Base-by-base conservation (phyloP, 2,113 vertebrate genomes). In the Axis porcinus region DNA sequence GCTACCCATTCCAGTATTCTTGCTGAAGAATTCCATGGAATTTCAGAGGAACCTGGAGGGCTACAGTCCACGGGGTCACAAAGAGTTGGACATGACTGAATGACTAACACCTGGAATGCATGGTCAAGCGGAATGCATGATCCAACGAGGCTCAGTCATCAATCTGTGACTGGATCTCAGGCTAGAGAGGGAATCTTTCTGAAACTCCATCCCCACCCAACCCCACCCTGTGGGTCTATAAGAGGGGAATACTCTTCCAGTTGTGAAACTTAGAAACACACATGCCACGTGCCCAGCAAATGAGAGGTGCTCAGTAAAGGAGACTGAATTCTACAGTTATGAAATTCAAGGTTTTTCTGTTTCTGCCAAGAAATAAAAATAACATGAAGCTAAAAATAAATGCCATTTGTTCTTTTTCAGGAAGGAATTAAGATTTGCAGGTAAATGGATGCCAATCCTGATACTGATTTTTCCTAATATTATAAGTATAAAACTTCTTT, bases 361-460 rank as follows among this genome's bases (percentile, higher is more conserved):
- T 93, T 96, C 60, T 84, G 7, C 16, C 74, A 95, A 94, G 60
- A 64, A 83, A 83, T 36, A 57, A 13, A 94, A 84, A n/a, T 47
- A 83, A 57, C 36, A 64, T 13, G 27, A 81, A 96, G 43, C 58
- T 70, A 92, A 86, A 94, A 85, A 89, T 43, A 19, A 70, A 90
- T 70, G 28, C 43, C 82, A 5, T 58, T 93, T 84, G 54, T 50
- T 85, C 76, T 30, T 89, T 83, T 45, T 64, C 94, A 67, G 54
- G 43, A 84, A 90, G 27, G 11, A 89, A 91, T 87, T 52, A 78
- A 88, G 16, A 54, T 88, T 74, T 94, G 91, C 5, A 40, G 60
- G 7, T 85, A 88, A 47, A 2, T 19, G 11, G 45, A 74, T 55
- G 27, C 8, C 23, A 33, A 47, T 62, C 13, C 27, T 89, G 12